Percentiles rank a stretch among this genome's conserved stretches.
These are phyloP conservation scores for Epinotia demarniana DNA, from an alignment of 2,888 invertebrate genomes.

Conservation along the genomic window DNA sequence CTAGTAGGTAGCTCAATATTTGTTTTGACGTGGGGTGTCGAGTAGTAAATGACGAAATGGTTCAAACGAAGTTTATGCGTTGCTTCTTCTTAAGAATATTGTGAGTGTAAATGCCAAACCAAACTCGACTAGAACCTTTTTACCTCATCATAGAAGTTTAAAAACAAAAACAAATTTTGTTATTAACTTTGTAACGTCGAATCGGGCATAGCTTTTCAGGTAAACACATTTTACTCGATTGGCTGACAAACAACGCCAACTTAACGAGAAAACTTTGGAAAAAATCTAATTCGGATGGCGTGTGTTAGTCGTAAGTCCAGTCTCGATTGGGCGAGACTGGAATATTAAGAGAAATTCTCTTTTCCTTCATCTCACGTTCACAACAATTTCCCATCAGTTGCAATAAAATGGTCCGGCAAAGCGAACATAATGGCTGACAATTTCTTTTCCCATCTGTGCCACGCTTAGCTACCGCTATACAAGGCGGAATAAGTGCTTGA, in stretches of 20 bases:
- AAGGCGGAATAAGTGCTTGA: conserved; percentile 16
- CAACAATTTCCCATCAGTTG: conserved; percentile 73
- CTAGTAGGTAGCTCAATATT: no score
- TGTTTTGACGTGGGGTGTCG: no score
- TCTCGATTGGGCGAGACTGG: conserved; percentile 62
- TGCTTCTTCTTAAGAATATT: neutral
- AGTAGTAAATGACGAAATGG: no score
- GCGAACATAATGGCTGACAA: conserved; percentile 75
- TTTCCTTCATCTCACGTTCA: conserved; percentile 63
- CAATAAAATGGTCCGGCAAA: conserved; percentile 73
- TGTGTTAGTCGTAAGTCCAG: conserved; percentile 57
- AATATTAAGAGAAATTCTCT: conserved; percentile 67
- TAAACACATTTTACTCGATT: conserved; percentile 31
- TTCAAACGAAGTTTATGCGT: no score
- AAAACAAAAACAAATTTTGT: conserved; percentile 11
- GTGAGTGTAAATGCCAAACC: neutral
- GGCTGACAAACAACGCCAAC: conserved; percentile 38
- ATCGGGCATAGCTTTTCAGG: conserved; percentile 24
- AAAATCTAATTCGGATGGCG: conserved; percentile 42
- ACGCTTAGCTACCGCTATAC: conserved; percentile 23
- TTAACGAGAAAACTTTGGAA: conserved; percentile 39
- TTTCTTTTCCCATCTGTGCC: conserved; percentile 77
- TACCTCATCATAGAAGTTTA: neutral
- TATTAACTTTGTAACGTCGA: conserved; percentile 34
- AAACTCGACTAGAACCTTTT: neutral